Percentiles rank a stretch among this genome's conserved stretches.
Evolutionary conservation across 2,113 vertebrate species (phyloP).

Genomic region (Catharus bicknelli): DNA sequence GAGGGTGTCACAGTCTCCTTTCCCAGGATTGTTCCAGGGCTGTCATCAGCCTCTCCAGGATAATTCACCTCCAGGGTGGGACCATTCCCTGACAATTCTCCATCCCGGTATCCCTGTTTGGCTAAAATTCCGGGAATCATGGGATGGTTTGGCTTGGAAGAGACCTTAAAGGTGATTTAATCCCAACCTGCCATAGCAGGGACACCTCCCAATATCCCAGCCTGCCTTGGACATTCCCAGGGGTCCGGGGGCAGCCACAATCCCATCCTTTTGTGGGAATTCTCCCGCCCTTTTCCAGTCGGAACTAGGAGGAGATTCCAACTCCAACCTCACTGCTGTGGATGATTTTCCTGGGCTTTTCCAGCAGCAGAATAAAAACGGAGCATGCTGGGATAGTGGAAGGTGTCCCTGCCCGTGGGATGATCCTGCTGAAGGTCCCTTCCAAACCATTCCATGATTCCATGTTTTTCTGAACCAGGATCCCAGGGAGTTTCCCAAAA

Average conservation of each 20-base stretch:
- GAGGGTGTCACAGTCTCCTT: not conserved
- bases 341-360: not conserved
- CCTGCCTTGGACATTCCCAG: not conserved
- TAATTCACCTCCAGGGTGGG: not conserved
- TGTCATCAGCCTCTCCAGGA: not conserved
- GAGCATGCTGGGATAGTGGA: not conserved
- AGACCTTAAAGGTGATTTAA: not conserved
- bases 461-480: not conserved
- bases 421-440: not conserved
- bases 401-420: not conserved
- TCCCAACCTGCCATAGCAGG: not conserved
- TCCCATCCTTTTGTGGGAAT: not conserved
- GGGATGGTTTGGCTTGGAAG: not conserved
- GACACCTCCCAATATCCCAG: not conserved
- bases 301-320: not conserved
- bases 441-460: not conserved
- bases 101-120: fast-evolving
- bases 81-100: not conserved
- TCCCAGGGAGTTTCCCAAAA: not conserved
- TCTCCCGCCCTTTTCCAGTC: not conserved
- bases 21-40: not conserved
- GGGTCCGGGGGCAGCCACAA: not conserved
- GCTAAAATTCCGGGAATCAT: not conserved
- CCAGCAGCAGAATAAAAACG: not conserved
- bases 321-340: not conserved